Percentiles rank a stretch among this genome's conserved stretches.
Conservation (phyloP, 2,797 vertebrate species). For the Karalla daura region DNA sequence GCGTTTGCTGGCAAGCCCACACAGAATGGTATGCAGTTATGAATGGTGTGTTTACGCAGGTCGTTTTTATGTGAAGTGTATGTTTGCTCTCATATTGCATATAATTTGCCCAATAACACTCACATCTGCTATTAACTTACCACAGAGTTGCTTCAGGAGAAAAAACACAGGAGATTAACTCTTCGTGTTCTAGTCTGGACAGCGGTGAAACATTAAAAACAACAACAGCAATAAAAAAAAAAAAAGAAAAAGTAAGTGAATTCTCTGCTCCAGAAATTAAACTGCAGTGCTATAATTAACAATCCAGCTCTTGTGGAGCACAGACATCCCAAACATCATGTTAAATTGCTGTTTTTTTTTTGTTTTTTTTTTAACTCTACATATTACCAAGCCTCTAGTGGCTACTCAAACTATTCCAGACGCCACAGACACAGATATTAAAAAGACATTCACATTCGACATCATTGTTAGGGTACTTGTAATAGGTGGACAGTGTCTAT, state of each 20-base stretch:
- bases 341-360: conserved; percentile 53
- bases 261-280: conserved; percentile 44
- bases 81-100: conserved; percentile 83
- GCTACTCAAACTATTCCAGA: conserved; percentile 55
- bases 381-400: conserved; percentile 40
- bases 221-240: conserved; percentile 26
- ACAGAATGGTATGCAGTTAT: conserved; percentile 80
- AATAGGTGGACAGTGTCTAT: conserved; percentile 60
- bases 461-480: conserved; percentile 60
- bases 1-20: conserved; percentile 81
- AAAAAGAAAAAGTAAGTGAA: background rate
- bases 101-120: conserved; percentile 84
- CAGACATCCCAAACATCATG: conserved; percentile 51
- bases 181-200: conserved; percentile 50
- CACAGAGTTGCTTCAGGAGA: conserved; percentile 69
- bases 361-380: conserved; percentile 39
- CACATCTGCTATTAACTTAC: conserved; percentile 79
- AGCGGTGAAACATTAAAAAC: conserved; percentile 37
- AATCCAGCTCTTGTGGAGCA: conserved; percentile 25
- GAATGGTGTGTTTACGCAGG: conserved; percentile 81
- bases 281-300: conserved; percentile 44
- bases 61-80: conserved; percentile 76
- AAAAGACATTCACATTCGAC: conserved; percentile 67
- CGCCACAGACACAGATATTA: conserved; percentile 70
- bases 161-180: conserved; percentile 60